These are phyloP conservation scores for Psammodynastes pulverulentus DNA, from an alignment of 2,113 vertebrate genomes.

Conservation along the genomic window DNA sequence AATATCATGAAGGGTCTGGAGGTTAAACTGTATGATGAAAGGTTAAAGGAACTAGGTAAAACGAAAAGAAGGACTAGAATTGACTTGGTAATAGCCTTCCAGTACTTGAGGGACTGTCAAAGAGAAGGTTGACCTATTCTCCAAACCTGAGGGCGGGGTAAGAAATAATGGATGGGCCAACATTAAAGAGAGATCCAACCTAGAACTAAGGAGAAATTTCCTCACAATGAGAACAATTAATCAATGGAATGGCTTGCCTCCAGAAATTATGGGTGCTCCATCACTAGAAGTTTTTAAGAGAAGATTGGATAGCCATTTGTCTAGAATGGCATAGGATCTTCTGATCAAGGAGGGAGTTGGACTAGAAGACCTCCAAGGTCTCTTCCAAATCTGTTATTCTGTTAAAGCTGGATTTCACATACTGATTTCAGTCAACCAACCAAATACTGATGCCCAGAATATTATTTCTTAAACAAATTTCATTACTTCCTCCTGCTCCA, in stretches of 20 bases:
- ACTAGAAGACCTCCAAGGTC: neutral
- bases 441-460: neutral
- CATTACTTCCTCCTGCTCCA: neutral
- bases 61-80: too few relatives aligned
- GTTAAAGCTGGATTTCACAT: neutral
- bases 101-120: too few relatives aligned
- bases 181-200: too few relatives aligned
- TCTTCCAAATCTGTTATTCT: neutral
- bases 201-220: neutral
- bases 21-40: neutral
- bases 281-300: neutral
- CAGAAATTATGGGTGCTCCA: neutral
- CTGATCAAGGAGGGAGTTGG: neutral
- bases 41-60: neutral
- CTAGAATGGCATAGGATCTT: neutral
- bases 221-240: neutral
- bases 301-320: neutral
- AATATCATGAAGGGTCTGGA: neutral
- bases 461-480: neutral
- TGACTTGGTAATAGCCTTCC: neutral
- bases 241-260: neutral
- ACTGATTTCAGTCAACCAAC: neutral
- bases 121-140: too few relatives aligned
- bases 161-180: too few relatives aligned
- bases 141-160: too few relatives aligned